Percentiles rank a stretch among this genome's conserved stretches.
Conservation (phyloP, 2,888 invertebrate genomes). For the Amphiduros pacificus region DNA sequence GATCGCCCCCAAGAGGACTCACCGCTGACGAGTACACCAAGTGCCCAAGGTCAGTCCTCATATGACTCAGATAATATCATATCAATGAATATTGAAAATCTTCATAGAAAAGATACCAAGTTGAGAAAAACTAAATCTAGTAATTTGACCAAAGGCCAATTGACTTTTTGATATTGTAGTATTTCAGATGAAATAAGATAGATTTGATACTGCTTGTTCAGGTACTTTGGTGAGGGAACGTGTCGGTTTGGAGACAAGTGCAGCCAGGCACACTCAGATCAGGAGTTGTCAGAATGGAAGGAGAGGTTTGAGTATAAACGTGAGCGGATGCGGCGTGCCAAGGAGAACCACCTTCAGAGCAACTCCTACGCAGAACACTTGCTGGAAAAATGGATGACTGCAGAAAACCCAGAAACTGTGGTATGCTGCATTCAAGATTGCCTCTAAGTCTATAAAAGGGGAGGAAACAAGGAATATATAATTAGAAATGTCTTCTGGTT, state of each 20-base stretch:
- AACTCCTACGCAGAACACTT: conserved; percentile 67
- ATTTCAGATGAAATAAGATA: no score
- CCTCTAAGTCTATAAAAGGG: no score
- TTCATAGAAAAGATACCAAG: no score
- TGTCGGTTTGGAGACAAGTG: conserved; percentile 75
- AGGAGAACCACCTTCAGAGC: conserved; percentile 60
- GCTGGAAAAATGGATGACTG: conserved; percentile 63
- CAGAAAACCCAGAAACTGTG: conserved; percentile 68
- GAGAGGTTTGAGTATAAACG: conserved; percentile 70
- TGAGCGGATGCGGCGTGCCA: conserved; percentile 63
- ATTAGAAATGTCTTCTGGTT: no score
- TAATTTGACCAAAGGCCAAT: no score
- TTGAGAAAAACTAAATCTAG: no score
- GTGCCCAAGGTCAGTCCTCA: conserved; percentile 65
- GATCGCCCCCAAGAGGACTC: conserved; percentile 72
- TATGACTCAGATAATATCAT: no score
- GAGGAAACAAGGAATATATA: no score
- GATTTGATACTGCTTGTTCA: no score
- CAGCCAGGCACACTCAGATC: conserved; percentile 73
- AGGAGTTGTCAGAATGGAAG: conserved; percentile 75
- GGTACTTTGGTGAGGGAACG: conserved; percentile 15
- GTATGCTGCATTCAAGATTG: no score
- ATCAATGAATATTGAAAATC: no score
- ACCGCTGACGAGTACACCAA: conserved; percentile 69
- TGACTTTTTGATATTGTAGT: no score